Evolutionary conservation across 1,140 invertebrate species (phyloP).

Genomic region (Theocolax elegans): DNA sequence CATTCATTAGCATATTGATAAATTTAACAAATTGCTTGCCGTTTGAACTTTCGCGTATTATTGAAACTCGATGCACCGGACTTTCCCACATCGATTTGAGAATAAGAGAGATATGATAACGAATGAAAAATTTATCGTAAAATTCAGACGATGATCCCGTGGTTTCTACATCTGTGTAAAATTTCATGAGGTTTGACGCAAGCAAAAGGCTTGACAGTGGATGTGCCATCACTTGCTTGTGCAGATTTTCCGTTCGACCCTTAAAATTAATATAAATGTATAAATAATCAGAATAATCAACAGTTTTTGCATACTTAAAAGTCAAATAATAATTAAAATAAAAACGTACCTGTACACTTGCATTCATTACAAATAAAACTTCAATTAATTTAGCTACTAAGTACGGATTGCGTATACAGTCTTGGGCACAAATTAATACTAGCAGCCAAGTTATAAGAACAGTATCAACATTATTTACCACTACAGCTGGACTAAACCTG

Average conservation of each 20-base stretch:
- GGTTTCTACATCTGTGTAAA: slow-evolving; percentile 98
- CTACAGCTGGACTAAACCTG: slow-evolving; percentile 81
- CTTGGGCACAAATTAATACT: slow-evolving; percentile 87
- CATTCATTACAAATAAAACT: slow-evolving; percentile 92
- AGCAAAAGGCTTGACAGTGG: slow-evolving; percentile 84
- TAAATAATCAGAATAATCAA: no score
- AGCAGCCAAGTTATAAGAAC: slow-evolving; percentile 89
- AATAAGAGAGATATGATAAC: slow-evolving; percentile 97
- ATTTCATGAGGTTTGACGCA: slow-evolving; percentile 93
- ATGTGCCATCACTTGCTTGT: slow-evolving; percentile 83
- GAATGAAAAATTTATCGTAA: slow-evolving; percentile 98
- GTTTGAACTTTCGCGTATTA: slow-evolving; percentile 84
- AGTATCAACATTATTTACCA: slow-evolving; percentile 83
- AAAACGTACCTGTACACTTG: slow-evolving; percentile 77
- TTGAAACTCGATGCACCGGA: slow-evolving; percentile 74
- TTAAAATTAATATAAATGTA: slow-evolving; percentile 51
- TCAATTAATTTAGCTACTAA: slow-evolving; percentile 95
- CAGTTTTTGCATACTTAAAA: not conserved
- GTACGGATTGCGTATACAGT: slow-evolving; percentile 95
- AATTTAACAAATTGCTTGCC: slow-evolving; percentile 97
- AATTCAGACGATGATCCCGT: slow-evolving; percentile 97
- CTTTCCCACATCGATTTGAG: slow-evolving; percentile 89
- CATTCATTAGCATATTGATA: slow-evolving; percentile 99
- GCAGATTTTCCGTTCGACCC: slow-evolving; percentile 70
- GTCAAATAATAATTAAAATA: no score